Base-by-base conservation (phyloP, 2,797 vertebrate genomes). In the Ctenopoma kingsleyae region DNA sequence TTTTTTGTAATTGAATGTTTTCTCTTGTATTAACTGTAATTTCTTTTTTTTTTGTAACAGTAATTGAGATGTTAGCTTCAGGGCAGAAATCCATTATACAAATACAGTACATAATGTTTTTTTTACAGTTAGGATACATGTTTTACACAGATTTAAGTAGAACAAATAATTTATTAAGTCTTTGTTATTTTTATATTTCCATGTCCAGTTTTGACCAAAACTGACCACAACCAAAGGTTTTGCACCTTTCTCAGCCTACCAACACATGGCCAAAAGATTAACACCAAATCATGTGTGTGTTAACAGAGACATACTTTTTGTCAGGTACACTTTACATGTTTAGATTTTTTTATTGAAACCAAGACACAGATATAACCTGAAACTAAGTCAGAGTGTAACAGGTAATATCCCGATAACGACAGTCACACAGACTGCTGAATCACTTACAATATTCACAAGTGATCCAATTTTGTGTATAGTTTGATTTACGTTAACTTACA, bases 401-500 rank as follows among this genome's bases (percentile, higher is more conserved):
- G 30, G 30, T 23, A 46, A 17, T n/a, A 20, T 19, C 30, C 20
- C 22, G 38, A 51, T 60, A 22, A 10, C 20, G 16, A 22, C 22
- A 30, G 43, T 20, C 9, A 15, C 22, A 48, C 51, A 46, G 23
- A 19, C 38, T 51, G 17, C 50, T 44, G 50, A 56, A 67, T 65
- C n/a, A 35, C 23, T 61, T 59, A 55, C 17, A 32, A 27, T 54
- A 57, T 56, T 43, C 53, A 50, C 15, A 55, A 23, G 40, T 43
- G 65, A 58, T 22, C 17, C 19, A 4, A 16, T 46, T n/a, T 67
- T 62, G 49, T 60, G 48, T 41, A 7, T 5, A 6, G 53, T 61
- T 46, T 61, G 41, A 81, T 75, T 81, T 25, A 25, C 15, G n/a
- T n/a, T n/a, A n/a, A n/a, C n/a, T 40, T 51, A 8, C 47, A 6